Conservation (phyloP, 2,888 invertebrate species). For the Chalcis sispes region DNA sequence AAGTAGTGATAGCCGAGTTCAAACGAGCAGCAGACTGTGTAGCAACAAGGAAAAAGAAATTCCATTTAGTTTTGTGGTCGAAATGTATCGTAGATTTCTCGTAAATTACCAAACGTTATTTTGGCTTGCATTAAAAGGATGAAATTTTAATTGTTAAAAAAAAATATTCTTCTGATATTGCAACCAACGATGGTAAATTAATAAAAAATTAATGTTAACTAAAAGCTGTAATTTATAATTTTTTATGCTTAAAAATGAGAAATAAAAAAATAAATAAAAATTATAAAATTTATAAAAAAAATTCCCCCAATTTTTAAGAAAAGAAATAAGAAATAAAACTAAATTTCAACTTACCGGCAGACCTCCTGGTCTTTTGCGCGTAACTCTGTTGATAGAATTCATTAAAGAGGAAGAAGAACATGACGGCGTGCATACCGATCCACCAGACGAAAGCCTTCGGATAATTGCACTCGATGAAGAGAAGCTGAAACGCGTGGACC, state of each 20-base stretch:
- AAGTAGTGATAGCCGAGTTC: slow-evolving; percentile 47
- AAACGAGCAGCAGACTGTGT: slow-evolving; percentile 17
- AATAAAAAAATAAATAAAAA: background rate
- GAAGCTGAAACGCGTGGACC: slow-evolving; percentile 93
- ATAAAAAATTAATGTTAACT: too few species aligned
- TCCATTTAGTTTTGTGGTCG: slow-evolving; percentile 17
- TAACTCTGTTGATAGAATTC: slow-evolving; percentile 94
- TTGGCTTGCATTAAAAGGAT: background rate
- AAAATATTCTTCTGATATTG: too few species aligned
- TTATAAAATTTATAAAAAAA: background rate
- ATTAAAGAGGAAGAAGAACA: slow-evolving; percentile 97
- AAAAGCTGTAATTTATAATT: too few species aligned
- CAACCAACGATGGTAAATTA: too few species aligned
- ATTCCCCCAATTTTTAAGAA: background rate
- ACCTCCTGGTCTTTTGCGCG: slow-evolving; percentile 65
- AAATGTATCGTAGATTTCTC: slow-evolving; percentile 28
- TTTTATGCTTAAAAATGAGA: background rate
- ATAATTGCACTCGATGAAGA: slow-evolving; percentile 94
- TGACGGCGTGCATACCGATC: slow-evolving; percentile 96
- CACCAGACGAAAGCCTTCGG: slow-evolving; percentile 96
- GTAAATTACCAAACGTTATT: background rate
- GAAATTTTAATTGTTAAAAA: background rate
- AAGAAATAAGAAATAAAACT: background rate
- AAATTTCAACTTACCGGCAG: slow-evolving; percentile 39
- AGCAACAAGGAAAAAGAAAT: slow-evolving; percentile 33